Conservation (phyloP, 2,888 invertebrate species). For the Xanthostigma xanthostigma region DNA sequence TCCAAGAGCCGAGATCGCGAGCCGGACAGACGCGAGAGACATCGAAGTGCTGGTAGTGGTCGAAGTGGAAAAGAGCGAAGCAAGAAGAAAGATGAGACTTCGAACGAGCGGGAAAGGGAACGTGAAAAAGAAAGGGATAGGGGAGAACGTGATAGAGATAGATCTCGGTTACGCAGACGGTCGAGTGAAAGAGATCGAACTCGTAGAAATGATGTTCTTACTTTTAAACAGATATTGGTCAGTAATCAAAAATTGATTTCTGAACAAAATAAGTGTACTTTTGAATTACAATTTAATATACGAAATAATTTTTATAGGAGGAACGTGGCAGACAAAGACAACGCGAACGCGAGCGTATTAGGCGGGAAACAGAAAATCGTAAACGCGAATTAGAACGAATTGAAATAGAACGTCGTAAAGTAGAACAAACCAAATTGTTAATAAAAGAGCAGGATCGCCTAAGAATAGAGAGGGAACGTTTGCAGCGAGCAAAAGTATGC, state of each 20-base stretch:
- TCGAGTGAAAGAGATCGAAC: neutral
- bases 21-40: too few relatives aligned
- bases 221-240: constrained; percentile 68
- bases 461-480: constrained; percentile 67
- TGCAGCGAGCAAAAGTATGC: constrained; percentile 65
- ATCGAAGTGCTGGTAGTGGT: constrained; percentile 8
- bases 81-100: constrained; percentile 24
- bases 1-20: too few relatives aligned
- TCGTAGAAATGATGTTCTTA: constrained; percentile 47
- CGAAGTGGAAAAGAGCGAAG: neutral
- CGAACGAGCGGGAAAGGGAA: constrained; percentile 31
- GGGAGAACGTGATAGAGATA: constrained; percentile 23
- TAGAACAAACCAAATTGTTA: constrained; percentile 70
- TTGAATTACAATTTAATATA: constrained; percentile 1
- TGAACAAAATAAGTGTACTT: constrained; percentile 1
- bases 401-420: constrained; percentile 67
- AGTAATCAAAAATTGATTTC: constrained; percentile 17
- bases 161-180: neutral
- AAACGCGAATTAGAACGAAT: constrained; percentile 63
- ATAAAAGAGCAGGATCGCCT: constrained; percentile 69
- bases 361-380: constrained; percentile 64
- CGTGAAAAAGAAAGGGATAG: constrained; percentile 28
- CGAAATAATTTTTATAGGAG: constrained; percentile 32
- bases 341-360: constrained; percentile 60
- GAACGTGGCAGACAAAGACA: constrained; percentile 58